Base-by-base conservation (phyloP, 2,113 vertebrate genomes). In the Egretta garzetta region DNA sequence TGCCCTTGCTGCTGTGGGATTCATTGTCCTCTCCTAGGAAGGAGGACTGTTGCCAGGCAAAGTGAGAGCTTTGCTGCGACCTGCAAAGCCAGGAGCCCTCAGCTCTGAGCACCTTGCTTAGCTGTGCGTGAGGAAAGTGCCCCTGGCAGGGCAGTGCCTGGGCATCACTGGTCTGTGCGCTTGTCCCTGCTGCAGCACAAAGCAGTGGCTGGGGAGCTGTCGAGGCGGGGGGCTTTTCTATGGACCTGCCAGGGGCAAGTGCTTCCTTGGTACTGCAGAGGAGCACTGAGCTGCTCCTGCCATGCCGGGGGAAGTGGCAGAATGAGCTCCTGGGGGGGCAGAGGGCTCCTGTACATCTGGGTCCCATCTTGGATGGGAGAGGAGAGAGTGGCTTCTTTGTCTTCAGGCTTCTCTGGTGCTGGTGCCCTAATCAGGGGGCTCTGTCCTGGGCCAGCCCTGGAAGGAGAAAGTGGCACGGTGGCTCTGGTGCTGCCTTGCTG, bases 331-430 rank as follows among this genome's bases (percentile, higher is more conserved):
- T 0, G 0, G 8, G 8, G 7, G 12, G 18, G 21, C 41, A 33
- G 50, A 56, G 56, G 26, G 9, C 17, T 67, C 18, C 21, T 0
- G 1, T n/a, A 9, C 0, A 0, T n/a, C 49, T 37, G 66, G 27
- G 50, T 45, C 37, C 24, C 1, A 0, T 58, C 43, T 56, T 1
- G 1, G 24, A 45, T 0, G 4, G 30, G 26, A 77, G 50, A 33
- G 52, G 9, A 52, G 43, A 37, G 50, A 49, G 55, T 0, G 0
- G 21, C 24, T 21, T 30, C 30, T n/a, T 74, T 0, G 0, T 37
- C 35, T 45, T 73, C 2, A 0, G 58, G 28, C n/a, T 41, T n/a
- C 58, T 19, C 27, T 59, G 33, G 12, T 21, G 43, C 67, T 18
- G 32, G 56, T 32, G 27, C 19, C 23, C 6, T 14, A 4, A 8